phyloP scores from a whole-genome alignment of 2,113 vertebrate species.

The Castor canadensis region DNA sequence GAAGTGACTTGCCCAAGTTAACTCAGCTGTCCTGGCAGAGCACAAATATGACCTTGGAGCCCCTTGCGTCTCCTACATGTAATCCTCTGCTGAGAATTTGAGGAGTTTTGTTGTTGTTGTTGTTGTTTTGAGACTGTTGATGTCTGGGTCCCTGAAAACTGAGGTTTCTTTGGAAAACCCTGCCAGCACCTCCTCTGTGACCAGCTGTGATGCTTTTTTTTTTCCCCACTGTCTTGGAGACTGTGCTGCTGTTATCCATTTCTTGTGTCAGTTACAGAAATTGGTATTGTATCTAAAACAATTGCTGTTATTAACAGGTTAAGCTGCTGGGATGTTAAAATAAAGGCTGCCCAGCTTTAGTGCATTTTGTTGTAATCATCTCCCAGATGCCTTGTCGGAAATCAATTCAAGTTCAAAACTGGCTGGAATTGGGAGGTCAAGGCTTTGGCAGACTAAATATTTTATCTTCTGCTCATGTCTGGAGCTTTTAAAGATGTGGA shows the following conservation, averaged over 20 bases:
- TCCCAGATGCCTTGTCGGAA: constrained; percentile 96
- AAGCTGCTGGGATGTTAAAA: constrained; percentile 90
- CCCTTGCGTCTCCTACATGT: neutral
- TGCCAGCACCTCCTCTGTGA: constrained; percentile 1
- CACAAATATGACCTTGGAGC: neutral
- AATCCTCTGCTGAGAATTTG: neutral
- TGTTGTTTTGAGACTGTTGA: neutral
- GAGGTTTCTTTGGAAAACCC: constrained; percentile 28
- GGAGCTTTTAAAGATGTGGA: constrained; percentile 93
- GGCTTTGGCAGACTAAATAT: constrained; percentile 96
- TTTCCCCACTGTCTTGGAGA: constrained; percentile 6
- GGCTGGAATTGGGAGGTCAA: constrained; percentile 93
- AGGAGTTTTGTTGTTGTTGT: neutral
- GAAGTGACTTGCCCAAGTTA: constrained; percentile 5
- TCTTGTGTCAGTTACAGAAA: constrained; percentile 81
- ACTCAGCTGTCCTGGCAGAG: neutral
- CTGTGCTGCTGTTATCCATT: constrained; percentile 73
- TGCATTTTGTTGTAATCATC: constrained; percentile 97
- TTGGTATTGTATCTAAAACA: constrained; percentile 87
- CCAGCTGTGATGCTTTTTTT: constrained; percentile 13
- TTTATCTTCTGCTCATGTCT: constrained; percentile 94
- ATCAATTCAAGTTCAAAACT: constrained; percentile 96
- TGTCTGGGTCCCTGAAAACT: neutral
- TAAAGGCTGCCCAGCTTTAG: constrained; percentile 91
- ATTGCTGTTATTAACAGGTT: constrained; percentile 90